Evolutionary conservation across 92 coral and sea anemone species (phyloP).

Genomic region (Bergia sp.): DNA sequence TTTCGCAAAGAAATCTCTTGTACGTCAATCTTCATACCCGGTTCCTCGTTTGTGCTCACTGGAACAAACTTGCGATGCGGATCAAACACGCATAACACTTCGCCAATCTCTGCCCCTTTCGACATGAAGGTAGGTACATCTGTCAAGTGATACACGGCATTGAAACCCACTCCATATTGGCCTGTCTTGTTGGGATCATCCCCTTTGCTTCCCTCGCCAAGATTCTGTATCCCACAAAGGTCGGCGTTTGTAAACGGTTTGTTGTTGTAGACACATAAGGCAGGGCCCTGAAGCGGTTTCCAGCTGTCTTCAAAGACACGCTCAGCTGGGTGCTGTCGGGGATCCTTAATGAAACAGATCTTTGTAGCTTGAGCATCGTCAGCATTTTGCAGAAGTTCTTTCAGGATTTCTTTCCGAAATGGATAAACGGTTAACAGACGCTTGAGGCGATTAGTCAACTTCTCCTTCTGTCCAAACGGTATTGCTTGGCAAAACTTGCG

Average conservation of each 20-base stretch:
- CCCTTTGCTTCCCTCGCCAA: slow-evolving; percentile 82
- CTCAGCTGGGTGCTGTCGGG: slow-evolving; percentile 63
- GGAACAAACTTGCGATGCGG: slow-evolving; percentile 78
- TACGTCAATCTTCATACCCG: slow-evolving; percentile 66
- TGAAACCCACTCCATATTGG: slow-evolving; percentile 86
- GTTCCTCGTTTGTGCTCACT: slow-evolving; percentile 54
- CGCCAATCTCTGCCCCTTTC: slow-evolving; percentile 64
- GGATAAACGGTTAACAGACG: slow-evolving; percentile 72
- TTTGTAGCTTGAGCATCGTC: slow-evolving; percentile 85
- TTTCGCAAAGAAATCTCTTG: slow-evolving; percentile 12
- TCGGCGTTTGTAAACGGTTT: slow-evolving; percentile 74
- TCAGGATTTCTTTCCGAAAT: slow-evolving; percentile 67
- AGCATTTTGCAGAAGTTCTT: slow-evolving; percentile 33
- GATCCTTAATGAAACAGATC: slow-evolving; percentile 78
- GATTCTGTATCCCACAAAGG: slow-evolving; percentile 72
- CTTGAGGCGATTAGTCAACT: slow-evolving; percentile 68
- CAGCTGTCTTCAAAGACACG: slow-evolving; percentile 72
- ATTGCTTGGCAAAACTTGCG: slow-evolving; percentile 40
- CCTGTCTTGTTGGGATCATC: slow-evolving; percentile 85
- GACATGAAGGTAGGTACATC: slow-evolving; percentile 78
- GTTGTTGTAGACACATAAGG: slow-evolving; percentile 80
- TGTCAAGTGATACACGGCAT: slow-evolving; percentile 83
- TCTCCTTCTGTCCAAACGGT: slow-evolving; percentile 79
- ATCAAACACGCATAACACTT: slow-evolving; percentile 74
- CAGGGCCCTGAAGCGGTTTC: slow-evolving; percentile 86